Evolutionary conservation across 2,113 vertebrate genomes (phyloP).

Genomic region (Ailuropoda melanoleuca): DNA sequence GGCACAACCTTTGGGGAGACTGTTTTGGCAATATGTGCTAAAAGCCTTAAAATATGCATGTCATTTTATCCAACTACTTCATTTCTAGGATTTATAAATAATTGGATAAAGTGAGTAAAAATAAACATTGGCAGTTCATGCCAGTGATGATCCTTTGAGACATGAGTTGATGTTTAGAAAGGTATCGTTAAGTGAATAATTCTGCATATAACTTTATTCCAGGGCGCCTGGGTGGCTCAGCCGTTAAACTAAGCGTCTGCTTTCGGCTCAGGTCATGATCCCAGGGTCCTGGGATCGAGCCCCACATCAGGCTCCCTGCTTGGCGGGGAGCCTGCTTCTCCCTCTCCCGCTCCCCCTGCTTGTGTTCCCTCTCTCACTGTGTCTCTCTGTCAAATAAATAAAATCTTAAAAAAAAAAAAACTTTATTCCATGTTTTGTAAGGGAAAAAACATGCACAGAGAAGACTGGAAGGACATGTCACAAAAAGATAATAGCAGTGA

Average conservation of each 20-base stretch:
- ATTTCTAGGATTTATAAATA: neutral
- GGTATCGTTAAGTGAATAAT: neutral
- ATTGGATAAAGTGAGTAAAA: conserved; percentile 22
- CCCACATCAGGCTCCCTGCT: too few species aligned
- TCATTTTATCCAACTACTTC: neutral
- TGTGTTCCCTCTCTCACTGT: too few species aligned
- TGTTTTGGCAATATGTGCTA: neutral
- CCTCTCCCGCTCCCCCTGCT: too few species aligned
- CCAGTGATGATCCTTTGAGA: neutral
- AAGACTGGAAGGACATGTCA: neutral
- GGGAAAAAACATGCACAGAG: neutral
- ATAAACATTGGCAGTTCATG: neutral
- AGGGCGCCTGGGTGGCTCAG: too few species aligned
- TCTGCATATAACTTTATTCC: neutral
- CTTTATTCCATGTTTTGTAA: conserved; percentile 21
- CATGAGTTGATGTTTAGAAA: neutral
- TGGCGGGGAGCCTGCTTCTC: too few species aligned
- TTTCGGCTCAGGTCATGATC: too few species aligned
- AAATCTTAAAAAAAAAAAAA: neutral
- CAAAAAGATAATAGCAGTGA: neutral
- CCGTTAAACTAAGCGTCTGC: too few species aligned
- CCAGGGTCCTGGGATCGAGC: too few species aligned
- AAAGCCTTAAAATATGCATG: neutral
- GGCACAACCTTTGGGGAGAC: conserved; percentile 9
- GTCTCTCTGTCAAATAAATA: too few species aligned